Conservation (phyloP, 2,888 invertebrate species). For the Mythimna ferrago region DNA sequence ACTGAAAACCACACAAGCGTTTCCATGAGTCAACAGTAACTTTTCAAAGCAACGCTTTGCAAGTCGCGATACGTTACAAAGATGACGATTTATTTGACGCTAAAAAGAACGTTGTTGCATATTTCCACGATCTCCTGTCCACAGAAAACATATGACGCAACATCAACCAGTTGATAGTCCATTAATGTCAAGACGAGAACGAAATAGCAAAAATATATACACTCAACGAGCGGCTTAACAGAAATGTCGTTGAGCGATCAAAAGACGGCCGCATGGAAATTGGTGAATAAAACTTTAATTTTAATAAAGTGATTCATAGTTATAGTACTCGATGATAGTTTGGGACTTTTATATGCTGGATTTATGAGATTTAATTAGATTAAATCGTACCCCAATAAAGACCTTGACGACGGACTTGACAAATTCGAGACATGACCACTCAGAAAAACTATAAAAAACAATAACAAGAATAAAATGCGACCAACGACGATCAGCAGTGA, state of each 20-base stretch:
- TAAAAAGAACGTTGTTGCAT: conserved; percentile 55
- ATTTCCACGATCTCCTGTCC: conserved; percentile 56
- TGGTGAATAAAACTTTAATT: conserved; percentile 47
- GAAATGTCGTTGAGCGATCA: conserved; percentile 62
- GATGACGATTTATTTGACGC: conserved; percentile 55
- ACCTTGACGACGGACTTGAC: conserved; percentile 41
- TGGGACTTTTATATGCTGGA: conserved; percentile 28
- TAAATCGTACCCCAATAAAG: conserved; percentile 48
- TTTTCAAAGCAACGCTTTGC: conserved; percentile 16
- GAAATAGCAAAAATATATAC: conserved; percentile 72
- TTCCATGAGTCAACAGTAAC: conserved; percentile 37
- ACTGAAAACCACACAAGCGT: conserved; percentile 30
- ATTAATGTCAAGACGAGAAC: conserved; percentile 78
- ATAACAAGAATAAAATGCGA: background rate
- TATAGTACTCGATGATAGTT: conserved; percentile 45
- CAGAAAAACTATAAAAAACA: conserved; percentile 12
- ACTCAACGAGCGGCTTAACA: conserved; percentile 62
- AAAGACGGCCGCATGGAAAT: conserved; percentile 41
- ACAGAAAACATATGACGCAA: conserved; percentile 66
- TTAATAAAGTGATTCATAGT: conserved; percentile 50
- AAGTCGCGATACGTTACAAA: conserved; percentile 29
- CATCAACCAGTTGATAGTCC: conserved; percentile 74
- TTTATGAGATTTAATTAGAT: conserved; percentile 56
- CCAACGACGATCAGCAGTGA: conserved; percentile 1
- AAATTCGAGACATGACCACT: conserved; percentile 16